Conservation (phyloP, 2,888 invertebrate species). For the Hartigia nigra region DNA sequence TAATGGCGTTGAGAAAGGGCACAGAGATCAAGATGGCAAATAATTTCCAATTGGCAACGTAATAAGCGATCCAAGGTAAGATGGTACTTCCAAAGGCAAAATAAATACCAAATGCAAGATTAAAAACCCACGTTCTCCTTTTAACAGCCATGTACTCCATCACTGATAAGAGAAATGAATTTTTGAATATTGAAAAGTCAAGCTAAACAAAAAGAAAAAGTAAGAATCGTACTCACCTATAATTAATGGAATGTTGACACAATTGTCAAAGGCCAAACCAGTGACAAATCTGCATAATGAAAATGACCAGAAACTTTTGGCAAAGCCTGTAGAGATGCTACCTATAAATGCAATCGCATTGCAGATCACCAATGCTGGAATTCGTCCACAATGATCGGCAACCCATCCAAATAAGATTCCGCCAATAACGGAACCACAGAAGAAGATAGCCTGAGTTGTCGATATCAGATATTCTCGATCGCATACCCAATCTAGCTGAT, state of each 20-base stretch:
- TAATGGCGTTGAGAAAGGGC: conserved; percentile 63
- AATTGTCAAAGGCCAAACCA: conserved; percentile 69
- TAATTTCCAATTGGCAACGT: conserved; percentile 67
- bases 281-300: conserved; percentile 67
- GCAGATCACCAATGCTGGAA: conserved; percentile 67
- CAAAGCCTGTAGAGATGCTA: conserved; percentile 65
- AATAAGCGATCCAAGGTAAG: conserved; percentile 68
- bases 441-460: conserved; percentile 68
- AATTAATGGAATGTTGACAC: conserved; percentile 69
- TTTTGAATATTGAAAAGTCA: no score
- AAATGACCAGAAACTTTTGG: conserved; percentile 66
- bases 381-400: conserved; percentile 68
- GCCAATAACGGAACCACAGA: conserved; percentile 69
- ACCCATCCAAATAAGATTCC: conserved; percentile 69
- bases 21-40: conserved; percentile 65
- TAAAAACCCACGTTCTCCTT: conserved; percentile 68
- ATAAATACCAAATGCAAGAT: conserved; percentile 68
- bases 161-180: conserved; percentile 52
- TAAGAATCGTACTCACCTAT: conserved; percentile 59
- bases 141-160: conserved; percentile 68
- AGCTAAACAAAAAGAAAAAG: no score
- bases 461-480: conserved; percentile 66
- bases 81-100: conserved; percentile 67
- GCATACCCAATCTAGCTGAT: conserved; percentile 71
- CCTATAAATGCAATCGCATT: conserved; percentile 64